These are phyloP conservation scores for Psettodes erumei DNA, from an alignment of 2,113 vertebrate species.

Conservation along the genomic window DNA sequence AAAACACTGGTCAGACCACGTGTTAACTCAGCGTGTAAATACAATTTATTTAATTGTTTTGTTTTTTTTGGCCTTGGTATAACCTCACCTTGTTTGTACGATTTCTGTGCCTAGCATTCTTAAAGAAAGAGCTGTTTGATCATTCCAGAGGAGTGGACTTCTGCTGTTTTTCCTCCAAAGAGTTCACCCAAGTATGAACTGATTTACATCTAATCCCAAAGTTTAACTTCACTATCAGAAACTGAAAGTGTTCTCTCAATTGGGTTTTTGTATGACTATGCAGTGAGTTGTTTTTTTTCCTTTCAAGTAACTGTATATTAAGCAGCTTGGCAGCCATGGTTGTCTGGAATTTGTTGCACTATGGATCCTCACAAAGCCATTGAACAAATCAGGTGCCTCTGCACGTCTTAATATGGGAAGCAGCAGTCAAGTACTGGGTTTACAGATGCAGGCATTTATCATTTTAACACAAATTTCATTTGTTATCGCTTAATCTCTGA, in stretches of 20 bases:
- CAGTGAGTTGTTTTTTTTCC: constrained; percentile 22
- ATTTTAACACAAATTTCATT: constrained; percentile 8
- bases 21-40: constrained; percentile 68
- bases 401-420: constrained; percentile 39
- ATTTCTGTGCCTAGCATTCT: constrained; percentile 62
- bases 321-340: constrained; percentile 47
- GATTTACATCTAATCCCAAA: constrained; percentile 46
- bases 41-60: constrained; percentile 75
- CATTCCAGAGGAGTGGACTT: constrained; percentile 68
- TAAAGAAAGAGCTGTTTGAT: constrained; percentile 51
- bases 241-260: constrained; percentile 36
- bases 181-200: constrained; percentile 59
- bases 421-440: constrained; percentile 51
- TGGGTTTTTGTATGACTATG: constrained; percentile 52
- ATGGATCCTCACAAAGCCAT: constrained; percentile 71
- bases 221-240: constrained; percentile 39
- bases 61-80: constrained; percentile 50
- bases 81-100: constrained; percentile 58
- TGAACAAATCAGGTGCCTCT: constrained; percentile 74
- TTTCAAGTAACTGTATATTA: constrained; percentile 29
- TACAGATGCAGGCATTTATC: constrained; percentile 38
- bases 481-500: constrained; percentile 3
- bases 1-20: constrained; percentile 64
- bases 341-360: constrained; percentile 70
- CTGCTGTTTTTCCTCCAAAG: constrained; percentile 57